Conservation (phyloP, 64 coral and sea anemone genomes). For the Actinia equina region DNA sequence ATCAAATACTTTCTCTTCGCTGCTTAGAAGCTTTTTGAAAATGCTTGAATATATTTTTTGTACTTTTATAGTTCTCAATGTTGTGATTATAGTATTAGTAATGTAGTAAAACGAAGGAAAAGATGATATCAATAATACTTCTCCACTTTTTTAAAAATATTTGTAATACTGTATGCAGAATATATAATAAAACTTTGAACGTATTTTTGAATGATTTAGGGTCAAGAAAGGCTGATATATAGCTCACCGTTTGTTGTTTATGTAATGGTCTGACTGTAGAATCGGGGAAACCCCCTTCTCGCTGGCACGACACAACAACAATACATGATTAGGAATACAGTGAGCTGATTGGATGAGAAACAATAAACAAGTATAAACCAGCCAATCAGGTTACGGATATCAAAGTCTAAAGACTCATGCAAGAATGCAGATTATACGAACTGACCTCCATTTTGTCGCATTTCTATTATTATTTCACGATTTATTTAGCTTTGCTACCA, state of each 20-base stretch:
- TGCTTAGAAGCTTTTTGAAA: no score
- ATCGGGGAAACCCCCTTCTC: conserved; percentile 38
- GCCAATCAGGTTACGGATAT: not conserved
- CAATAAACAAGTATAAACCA: not conserved
- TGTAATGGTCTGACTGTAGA: not conserved
- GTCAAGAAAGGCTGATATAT: no score
- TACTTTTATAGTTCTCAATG: no score
- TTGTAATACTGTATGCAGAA: no score
- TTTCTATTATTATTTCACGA: not conserved
- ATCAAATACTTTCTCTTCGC: no score
- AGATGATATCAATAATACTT: no score
- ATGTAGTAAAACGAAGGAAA: no score
- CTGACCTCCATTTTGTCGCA: not conserved
- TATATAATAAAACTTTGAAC: no score
- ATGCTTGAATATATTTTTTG: no score
- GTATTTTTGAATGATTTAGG: no score
- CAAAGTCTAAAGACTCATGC: not conserved
- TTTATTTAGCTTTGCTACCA: not conserved
- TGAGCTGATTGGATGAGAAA: not conserved
- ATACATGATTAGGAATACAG: not conserved
- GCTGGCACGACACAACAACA: not conserved
- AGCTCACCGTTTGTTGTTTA: not conserved
- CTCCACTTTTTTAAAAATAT: no score
- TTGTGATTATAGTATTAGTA: no score
- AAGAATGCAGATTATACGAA: not conserved